A percentile compares a stretch with the other conserved stretches of the same genome.
Evolutionary conservation across 2,113 vertebrate genomes (phyloP).

Genomic region (Corydoras sp.): DNA sequence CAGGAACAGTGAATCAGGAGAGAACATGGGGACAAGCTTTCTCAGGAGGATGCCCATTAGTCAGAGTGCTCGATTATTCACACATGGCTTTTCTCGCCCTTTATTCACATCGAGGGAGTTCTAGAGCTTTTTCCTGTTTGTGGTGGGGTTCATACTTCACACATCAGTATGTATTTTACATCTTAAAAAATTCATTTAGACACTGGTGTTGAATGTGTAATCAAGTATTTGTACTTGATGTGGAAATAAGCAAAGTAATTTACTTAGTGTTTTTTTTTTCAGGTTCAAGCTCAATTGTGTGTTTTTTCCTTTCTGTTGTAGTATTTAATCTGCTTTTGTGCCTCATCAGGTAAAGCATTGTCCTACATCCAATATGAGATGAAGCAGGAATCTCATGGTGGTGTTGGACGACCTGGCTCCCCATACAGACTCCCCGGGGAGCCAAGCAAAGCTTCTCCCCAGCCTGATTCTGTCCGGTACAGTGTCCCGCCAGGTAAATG

Average conservation of each 20-base stretch:
- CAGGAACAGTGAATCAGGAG: conserved; percentile 32
- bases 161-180: neutral
- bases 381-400: conserved; percentile 74
- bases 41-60: conserved; percentile 28
- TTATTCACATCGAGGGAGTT: neutral
- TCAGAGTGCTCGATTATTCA: conserved; percentile 16
- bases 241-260: too few species aligned
- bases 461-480: conserved; percentile 71
- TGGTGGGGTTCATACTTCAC: neutral
- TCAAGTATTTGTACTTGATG: neutral
- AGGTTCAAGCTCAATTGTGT: neutral
- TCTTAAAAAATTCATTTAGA: neutral
- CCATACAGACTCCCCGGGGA: conserved; percentile 80
- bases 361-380: conserved; percentile 82
- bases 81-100: conserved; percentile 1
- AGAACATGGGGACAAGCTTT: conserved; percentile 20
- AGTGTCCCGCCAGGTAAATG: conserved; percentile 84
- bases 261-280: too few species aligned
- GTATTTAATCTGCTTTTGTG: conserved; percentile 33
- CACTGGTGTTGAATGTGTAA: neutral
- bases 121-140: neutral
- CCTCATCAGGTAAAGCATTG: conserved; percentile 74
- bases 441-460: conserved; percentile 75
- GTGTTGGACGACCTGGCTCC: conserved; percentile 71
- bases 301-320: neutral